A percentile compares a stretch with the other conserved stretches of the same genome.
These are phyloP conservation scores for Iselma pallidipennis DNA, from an alignment of 2,888 invertebrate species.

Conservation along the genomic window DNA sequence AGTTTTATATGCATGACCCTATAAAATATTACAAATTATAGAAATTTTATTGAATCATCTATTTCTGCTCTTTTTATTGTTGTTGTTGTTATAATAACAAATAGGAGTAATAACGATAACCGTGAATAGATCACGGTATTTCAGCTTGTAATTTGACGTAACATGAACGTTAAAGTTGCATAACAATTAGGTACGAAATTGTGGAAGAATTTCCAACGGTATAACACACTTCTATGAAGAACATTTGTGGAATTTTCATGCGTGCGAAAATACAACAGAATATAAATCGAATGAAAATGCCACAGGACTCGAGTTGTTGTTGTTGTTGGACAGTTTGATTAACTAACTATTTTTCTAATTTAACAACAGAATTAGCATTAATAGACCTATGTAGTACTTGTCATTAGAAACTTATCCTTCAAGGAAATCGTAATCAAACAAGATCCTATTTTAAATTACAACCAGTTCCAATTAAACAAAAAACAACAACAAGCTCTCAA, in stretches of 20 bases:
- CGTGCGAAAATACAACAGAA: conserved; percentile 8
- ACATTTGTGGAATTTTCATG: conserved; percentile 16
- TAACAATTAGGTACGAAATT: conserved; percentile 10
- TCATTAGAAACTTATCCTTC: too few relatives aligned
- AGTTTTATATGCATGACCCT: background rate
- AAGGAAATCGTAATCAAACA: too few relatives aligned
- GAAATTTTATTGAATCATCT: background rate
- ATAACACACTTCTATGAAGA: background rate
- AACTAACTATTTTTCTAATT: background rate
- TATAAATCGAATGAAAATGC: background rate
- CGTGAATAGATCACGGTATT: background rate
- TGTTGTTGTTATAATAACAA: conserved; percentile 3
- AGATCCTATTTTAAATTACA: background rate
- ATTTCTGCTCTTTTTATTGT: background rate
- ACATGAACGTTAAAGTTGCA: conserved; percentile 11
- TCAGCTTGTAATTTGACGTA: conserved; percentile 2
- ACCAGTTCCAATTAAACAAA: background rate
- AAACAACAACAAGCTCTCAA: too few relatives aligned
- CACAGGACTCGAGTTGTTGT: background rate
- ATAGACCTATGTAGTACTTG: too few relatives aligned
- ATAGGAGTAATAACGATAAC: conserved; percentile 1
- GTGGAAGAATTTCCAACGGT: conserved; percentile 20
- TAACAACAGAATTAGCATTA: too few relatives aligned
- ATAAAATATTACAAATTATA: background rate
- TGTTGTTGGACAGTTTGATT: background rate